These are phyloP conservation scores for Hippolais icterina DNA, from an alignment of 2,113 vertebrate genomes.

Conservation along the genomic window DNA sequence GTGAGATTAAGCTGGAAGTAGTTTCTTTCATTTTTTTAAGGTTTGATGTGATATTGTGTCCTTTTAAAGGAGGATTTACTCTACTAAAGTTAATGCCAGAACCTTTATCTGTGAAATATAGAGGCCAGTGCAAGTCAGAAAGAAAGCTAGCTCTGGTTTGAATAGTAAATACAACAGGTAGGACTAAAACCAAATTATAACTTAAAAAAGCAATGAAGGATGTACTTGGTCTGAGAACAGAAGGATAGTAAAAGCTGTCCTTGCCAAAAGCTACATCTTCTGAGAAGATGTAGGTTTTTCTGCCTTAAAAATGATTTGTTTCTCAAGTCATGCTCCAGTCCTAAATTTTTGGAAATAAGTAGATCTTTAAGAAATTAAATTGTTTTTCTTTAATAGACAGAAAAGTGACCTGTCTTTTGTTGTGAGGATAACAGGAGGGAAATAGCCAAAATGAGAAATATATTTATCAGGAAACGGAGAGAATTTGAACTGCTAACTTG, in stretches of 20 bases:
- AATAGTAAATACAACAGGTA: background rate
- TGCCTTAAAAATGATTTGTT: background rate
- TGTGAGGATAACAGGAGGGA: rapidly evolving
- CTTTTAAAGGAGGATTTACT: background rate
- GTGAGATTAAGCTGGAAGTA: background rate
- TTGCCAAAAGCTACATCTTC: background rate
- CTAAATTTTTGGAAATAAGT: background rate
- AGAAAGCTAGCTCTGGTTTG: background rate
- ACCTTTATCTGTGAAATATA: background rate
- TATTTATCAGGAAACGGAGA: background rate
- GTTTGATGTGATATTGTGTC: background rate
- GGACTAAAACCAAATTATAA: background rate
- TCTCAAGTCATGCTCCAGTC: background rate
- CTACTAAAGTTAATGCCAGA: background rate
- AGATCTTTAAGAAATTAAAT: background rate
- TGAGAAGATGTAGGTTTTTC: background rate
- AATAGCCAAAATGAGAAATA: background rate
- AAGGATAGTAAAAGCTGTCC: background rate
- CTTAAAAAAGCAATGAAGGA: background rate
- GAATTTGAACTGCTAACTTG: background rate
- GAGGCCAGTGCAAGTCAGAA: background rate
- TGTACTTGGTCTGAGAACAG: background rate
- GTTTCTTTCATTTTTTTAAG: background rate
- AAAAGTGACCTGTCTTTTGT: background rate
- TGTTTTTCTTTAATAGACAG: background rate